phyloP scores from a whole-genome alignment of 37 sponge, comb jelly and placozoan genomes.

The Chondrilla cf. caribensis region DNA sequence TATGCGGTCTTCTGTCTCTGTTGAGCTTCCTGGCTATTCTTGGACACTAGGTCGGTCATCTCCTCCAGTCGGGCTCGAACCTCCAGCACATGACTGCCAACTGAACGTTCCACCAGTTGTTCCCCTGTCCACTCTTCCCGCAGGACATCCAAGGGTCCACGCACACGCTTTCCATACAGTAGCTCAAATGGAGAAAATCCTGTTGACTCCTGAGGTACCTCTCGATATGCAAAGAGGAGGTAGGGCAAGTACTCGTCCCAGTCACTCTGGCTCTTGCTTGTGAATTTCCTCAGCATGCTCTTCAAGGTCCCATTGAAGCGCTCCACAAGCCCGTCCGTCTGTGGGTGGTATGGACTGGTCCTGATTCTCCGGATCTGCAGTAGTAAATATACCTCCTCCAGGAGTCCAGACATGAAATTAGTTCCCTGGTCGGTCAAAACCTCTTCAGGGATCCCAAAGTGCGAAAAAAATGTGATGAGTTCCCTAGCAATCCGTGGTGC shows the following conservation, averaged over 20 bases:
- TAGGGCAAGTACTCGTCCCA: slow-evolving; percentile 45
- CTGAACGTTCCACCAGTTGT: background rate
- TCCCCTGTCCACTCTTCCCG: slow-evolving; percentile 52
- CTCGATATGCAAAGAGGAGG: slow-evolving; percentile 47
- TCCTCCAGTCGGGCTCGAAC: background rate
- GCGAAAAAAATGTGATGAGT: slow-evolving; percentile 10
- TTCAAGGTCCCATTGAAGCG: slow-evolving; percentile 50
- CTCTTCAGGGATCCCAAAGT: slow-evolving; percentile 32
- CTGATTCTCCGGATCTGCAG: slow-evolving; percentile 20
- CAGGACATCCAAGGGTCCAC: slow-evolving; percentile 57
- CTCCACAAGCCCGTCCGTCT: slow-evolving; percentile 56
- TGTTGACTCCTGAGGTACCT: slow-evolving; percentile 36
- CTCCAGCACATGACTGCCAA: background rate
- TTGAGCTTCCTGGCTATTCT: background rate
- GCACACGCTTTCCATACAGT: slow-evolving; percentile 38
- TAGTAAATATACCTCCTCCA: slow-evolving; percentile 24
- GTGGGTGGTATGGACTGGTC: slow-evolving; percentile 51
- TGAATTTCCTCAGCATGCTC: slow-evolving; percentile 22
- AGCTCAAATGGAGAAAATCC: slow-evolving; percentile 56
- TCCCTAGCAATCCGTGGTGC: slow-evolving; percentile 28
- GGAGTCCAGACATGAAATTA: slow-evolving; percentile 27
- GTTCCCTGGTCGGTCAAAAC: slow-evolving; percentile 32
- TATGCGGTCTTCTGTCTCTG: background rate
- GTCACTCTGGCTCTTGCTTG: slow-evolving; percentile 1
- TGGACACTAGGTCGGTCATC: background rate